These are phyloP conservation scores for Drosophila nr. perissopoda DNA, from an alignment of 2,888 invertebrate species.

Conservation along the genomic window DNA sequence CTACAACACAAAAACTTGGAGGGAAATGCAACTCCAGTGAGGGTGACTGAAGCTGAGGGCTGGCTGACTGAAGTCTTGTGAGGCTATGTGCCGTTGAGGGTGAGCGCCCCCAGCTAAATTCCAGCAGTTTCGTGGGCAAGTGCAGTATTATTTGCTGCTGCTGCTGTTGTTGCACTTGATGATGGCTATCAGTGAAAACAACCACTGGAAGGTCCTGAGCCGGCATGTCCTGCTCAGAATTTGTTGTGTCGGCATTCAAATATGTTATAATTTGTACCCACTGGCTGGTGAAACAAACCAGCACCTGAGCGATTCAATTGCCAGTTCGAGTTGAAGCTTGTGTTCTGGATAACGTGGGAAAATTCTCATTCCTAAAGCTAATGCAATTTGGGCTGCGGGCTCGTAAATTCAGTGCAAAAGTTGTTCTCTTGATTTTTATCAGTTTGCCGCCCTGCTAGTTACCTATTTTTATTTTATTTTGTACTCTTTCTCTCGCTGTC, in stretches of 20 bases:
- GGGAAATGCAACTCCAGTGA: conserved; percentile 21
- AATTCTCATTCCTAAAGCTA: conserved; percentile 71
- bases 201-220: conserved; percentile 52
- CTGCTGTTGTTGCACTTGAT: conserved; percentile 25
- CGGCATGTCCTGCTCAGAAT: conserved; percentile 46
- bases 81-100: conserved; percentile 27
- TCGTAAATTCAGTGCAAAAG: conserved; percentile 81
- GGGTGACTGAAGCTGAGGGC: conserved; percentile 31
- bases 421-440: conserved; percentile 69
- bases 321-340: conserved; percentile 1
- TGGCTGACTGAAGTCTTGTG: not conserved
- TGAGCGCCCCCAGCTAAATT: conserved; percentile 48
- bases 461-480: conserved; percentile 50
- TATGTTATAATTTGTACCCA: conserved; percentile 49
- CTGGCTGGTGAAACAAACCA: conserved; percentile 8
- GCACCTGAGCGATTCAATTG: conserved; percentile 43
- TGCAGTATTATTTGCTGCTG: conserved; percentile 43
- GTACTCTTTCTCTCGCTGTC: conserved; percentile 43
- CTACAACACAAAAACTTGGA: conserved; percentile 61
- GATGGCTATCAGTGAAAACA: conserved; percentile 49
- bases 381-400: conserved; percentile 74
- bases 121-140: conserved; percentile 55
- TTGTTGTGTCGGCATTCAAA: conserved; percentile 40
- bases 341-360: conserved; percentile 66
- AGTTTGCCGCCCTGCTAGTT: conserved; percentile 60